Conservation (phyloP, 1,140 invertebrate genomes). For the Atta colombica region DNA sequence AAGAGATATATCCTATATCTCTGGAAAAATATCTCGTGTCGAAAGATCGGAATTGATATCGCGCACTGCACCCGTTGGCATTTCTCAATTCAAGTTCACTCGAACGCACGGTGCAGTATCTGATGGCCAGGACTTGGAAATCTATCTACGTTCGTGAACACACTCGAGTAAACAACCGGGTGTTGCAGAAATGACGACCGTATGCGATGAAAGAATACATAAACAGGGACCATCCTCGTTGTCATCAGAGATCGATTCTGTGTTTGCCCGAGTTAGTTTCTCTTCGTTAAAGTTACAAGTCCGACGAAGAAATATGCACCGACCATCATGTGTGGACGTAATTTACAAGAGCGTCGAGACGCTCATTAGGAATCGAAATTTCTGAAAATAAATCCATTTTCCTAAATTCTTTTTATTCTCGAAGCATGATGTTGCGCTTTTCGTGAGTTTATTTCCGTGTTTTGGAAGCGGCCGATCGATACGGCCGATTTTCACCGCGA, state of each 20-base stretch:
- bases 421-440: conserved; percentile 26
- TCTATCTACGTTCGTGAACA: conserved; percentile 33
- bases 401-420: conserved; percentile 16
- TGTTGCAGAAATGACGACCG: conserved; percentile 32
- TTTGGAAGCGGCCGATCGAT: conserved; percentile 42
- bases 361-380: conserved; percentile 21
- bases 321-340: background rate
- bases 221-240: conserved; percentile 28
- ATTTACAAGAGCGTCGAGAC: conserved; percentile 32
- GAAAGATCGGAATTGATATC: conserved; percentile 42
- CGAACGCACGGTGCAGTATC: conserved; percentile 22
- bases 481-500: conserved; percentile 37
- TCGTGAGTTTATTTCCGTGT: conserved; percentile 29
- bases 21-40: conserved; percentile 36
- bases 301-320: background rate
- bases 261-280: background rate
- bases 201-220: conserved; percentile 12
- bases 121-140: conserved; percentile 13
- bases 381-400: conserved; percentile 22
- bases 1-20: background rate
- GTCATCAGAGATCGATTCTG: background rate
- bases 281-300: background rate
- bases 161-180: conserved; percentile 44
- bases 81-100: conserved; percentile 29
- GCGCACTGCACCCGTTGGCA: conserved; percentile 16